A percentile compares a stretch with the other conserved stretches of the same genome.
Conservation (phyloP, 1,140 invertebrate genomes). For the Daktulosphaira vitifoliae region DNA sequence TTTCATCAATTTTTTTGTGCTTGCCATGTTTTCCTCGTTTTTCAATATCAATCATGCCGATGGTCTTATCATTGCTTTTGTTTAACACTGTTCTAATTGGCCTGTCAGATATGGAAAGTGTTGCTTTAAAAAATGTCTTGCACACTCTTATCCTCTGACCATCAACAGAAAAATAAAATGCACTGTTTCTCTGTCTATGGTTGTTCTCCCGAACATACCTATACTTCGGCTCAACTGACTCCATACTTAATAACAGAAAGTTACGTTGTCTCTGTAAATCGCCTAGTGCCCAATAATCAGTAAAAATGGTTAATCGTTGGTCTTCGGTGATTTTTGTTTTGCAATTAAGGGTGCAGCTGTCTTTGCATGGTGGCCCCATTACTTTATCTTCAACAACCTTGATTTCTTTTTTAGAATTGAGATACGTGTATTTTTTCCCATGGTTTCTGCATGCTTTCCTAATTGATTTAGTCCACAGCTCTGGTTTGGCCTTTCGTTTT, state of each 20-base stretch:
- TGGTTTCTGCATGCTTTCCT: slow-evolving; percentile 1
- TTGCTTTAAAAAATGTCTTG: slow-evolving; percentile 21
- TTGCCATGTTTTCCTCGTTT: slow-evolving; percentile 24
- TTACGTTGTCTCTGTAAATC: slow-evolving; percentile 7
- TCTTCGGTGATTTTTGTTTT: slow-evolving; percentile 2
- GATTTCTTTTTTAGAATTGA: slow-evolving; percentile 4
- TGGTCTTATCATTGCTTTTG: slow-evolving; percentile 4
- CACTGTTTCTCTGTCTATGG: slow-evolving; percentile 1
- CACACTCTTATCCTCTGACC: slow-evolving; percentile 3
- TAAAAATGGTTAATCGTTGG: slow-evolving; percentile 1
- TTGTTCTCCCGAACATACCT: slow-evolving; percentile 1
- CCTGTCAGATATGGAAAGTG: slow-evolving; percentile 6
- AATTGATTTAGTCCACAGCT: background rate
- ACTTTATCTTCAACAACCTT: slow-evolving; percentile 1
- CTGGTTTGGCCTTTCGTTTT: slow-evolving; percentile 11
- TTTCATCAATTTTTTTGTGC: background rate
- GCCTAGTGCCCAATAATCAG: background rate
- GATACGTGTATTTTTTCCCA: slow-evolving; percentile 1
- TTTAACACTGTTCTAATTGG: slow-evolving; percentile 1
- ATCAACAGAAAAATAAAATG: slow-evolving; percentile 22
- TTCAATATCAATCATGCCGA: slow-evolving; percentile 6
- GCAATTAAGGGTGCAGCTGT: background rate
- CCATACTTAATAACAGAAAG: background rate
- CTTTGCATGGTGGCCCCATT: background rate
- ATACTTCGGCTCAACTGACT: slow-evolving; percentile 1